These are phyloP conservation scores for Tamandua tetradactyla DNA, from an alignment of 2,797 vertebrate genomes.

Conservation along the genomic window DNA sequence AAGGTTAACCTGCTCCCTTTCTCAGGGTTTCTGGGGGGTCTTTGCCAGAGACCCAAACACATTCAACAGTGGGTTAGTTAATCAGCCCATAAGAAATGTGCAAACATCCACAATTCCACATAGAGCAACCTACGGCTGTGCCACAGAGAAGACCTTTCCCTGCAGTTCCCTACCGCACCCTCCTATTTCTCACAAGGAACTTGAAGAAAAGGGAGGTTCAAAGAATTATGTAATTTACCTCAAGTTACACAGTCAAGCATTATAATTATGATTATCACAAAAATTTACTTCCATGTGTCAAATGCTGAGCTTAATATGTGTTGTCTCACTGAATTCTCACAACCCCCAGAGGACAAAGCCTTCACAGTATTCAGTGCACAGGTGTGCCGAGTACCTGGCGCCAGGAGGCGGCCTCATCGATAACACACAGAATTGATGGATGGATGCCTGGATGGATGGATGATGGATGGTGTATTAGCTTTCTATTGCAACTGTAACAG, in stretches of 20 bases:
- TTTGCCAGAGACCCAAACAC: background rate
- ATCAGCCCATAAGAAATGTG: fast-evolving
- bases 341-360: fast-evolving
- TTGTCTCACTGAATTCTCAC: background rate
- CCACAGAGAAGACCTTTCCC: fast-evolving
- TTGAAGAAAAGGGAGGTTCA: background rate
- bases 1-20: background rate
- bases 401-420: fast-evolving
- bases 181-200: background rate
- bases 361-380: fast-evolving
- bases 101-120: fast-evolving
- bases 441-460: too few species aligned
- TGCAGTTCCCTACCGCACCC: background rate
- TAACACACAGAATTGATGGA: too few species aligned
- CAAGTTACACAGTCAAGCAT: background rate
- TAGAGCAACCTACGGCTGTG: too few species aligned
- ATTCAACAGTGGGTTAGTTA: fast-evolving
- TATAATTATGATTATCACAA: fast-evolving
- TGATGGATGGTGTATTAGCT: fast-evolving
- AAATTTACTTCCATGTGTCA: fast-evolving
- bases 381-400: fast-evolving
- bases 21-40: background rate
- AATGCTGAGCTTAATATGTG: background rate
- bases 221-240: too few species aligned
- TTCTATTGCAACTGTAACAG: fast-evolving